Evolutionary conservation across 2,113 vertebrate species (phyloP).

Genomic region (Mesocricetus auratus): DNA sequence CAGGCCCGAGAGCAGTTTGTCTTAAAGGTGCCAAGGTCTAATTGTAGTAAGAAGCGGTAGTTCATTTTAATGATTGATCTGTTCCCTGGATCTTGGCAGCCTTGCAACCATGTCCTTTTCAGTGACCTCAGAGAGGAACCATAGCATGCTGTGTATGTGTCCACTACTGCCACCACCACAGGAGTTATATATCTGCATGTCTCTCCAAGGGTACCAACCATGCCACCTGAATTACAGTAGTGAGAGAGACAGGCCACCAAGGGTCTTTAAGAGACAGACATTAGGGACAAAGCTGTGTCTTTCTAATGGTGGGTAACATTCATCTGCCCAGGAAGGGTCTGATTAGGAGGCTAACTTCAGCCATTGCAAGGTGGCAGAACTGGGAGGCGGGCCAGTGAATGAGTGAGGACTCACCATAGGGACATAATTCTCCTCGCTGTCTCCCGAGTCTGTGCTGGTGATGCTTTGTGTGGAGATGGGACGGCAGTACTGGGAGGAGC

Average conservation of each 20-base stretch:
- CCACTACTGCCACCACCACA: accelerated
- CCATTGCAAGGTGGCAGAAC: neutral
- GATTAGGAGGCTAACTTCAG: neutral
- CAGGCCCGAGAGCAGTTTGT: neutral
- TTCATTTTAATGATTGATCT: neutral
- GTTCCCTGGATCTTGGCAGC: neutral
- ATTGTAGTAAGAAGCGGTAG: neutral
- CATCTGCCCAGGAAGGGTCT: neutral
- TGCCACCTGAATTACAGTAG: neutral
- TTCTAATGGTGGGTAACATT: neutral
- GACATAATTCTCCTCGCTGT: conserved; percentile 99
- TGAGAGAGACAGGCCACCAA: neutral
- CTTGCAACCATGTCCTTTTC: neutral
- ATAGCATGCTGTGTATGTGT: accelerated
- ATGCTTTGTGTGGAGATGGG: conserved; percentile 99
- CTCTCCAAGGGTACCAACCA: neutral
- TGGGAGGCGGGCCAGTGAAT: accelerated
- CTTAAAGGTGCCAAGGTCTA: neutral
- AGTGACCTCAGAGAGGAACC: neutral
- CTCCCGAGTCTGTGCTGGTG: conserved; percentile 99
- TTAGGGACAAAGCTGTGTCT: neutral
- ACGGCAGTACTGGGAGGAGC: conserved; percentile 94
- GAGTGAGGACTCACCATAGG: conserved; percentile 92
- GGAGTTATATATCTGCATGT: neutral
- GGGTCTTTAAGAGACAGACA: neutral